Conservation (phyloP, 1,140 invertebrate genomes). For the Sycobia sp. region DNA sequence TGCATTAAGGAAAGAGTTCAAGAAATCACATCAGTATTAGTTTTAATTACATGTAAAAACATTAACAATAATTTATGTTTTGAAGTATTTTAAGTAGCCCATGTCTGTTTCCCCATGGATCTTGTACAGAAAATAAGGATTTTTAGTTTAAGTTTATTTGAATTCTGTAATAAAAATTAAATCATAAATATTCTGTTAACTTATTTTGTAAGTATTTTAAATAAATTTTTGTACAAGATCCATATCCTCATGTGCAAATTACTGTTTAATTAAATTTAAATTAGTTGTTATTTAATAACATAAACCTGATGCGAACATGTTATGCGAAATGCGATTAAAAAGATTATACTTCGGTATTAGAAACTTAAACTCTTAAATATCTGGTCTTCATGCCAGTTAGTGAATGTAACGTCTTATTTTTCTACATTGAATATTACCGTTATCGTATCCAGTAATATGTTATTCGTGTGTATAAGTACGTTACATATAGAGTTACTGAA, state of each 20-base stretch:
- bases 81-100: too few species aligned
- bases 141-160: not conserved
- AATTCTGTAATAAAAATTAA: not conserved
- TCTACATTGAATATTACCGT: slow-evolving; percentile 52
- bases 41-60: too few species aligned
- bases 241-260: slow-evolving; percentile 14
- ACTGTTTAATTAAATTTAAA: slow-evolving; percentile 18
- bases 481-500: slow-evolving; percentile 25
- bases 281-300: slow-evolving; percentile 15
- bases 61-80: too few species aligned
- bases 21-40: too few species aligned
- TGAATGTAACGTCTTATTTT: slow-evolving; percentile 51
- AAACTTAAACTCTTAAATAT: slow-evolving; percentile 35
- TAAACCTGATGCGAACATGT: not conserved
- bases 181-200: not conserved
- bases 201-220: slow-evolving; percentile 8
- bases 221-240: slow-evolving; percentile 1
- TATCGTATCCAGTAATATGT: slow-evolving; percentile 38
- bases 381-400: slow-evolving; percentile 19
- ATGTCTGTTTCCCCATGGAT: slow-evolving; percentile 4
- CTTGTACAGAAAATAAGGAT: not conserved
- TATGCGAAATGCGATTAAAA: slow-evolving; percentile 18
- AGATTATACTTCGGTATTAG: slow-evolving; percentile 24
- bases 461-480: slow-evolving; percentile 24
- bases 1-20: too few species aligned